phyloP scores from a whole-genome alignment of 1,140 invertebrate genomes.

The Coptotermes formosanus region DNA sequence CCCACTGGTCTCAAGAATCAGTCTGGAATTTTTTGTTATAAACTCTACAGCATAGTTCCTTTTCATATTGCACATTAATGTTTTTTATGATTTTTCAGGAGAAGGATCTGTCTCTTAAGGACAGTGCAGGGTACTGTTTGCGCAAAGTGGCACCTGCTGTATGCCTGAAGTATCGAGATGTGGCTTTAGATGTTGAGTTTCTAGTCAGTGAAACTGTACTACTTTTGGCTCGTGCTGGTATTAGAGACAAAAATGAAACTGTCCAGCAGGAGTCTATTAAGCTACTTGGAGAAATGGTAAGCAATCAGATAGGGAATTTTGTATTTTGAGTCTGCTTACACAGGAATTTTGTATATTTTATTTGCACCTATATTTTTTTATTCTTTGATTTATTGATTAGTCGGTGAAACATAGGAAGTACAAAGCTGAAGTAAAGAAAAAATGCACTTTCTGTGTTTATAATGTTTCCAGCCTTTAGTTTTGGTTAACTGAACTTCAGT shows the following conservation, averaged over 20 bases:
- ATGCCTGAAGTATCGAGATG: slow-evolving; percentile 45
- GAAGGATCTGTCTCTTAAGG: slow-evolving; percentile 79
- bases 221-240: slow-evolving; percentile 63
- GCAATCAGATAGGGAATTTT: slow-evolving; percentile 27
- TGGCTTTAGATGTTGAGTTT: slow-evolving; percentile 51
- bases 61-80: background rate
- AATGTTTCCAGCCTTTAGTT: no score
- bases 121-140: slow-evolving; percentile 73
- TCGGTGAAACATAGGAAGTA: no score
- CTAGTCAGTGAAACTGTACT: slow-evolving; percentile 73
- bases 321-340: no score
- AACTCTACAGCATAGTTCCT: slow-evolving; percentile 3
- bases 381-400: no score
- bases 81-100: slow-evolving; percentile 47
- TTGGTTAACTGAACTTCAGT: no score
- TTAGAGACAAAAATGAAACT: slow-evolving; percentile 63
- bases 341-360: background rate
- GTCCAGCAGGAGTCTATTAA: slow-evolving; percentile 73
- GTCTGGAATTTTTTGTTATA: background rate
- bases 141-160: slow-evolving; percentile 61
- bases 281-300: slow-evolving; percentile 68
- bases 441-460: no score
- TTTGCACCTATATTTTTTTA: no score
- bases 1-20: no score
- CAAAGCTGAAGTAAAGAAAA: no score